Percentiles rank a stretch among this genome's conserved stretches.
phyloP scores from a whole-genome alignment of 2,113 vertebrate genomes.

The Hyperopisus bebe region DNA sequence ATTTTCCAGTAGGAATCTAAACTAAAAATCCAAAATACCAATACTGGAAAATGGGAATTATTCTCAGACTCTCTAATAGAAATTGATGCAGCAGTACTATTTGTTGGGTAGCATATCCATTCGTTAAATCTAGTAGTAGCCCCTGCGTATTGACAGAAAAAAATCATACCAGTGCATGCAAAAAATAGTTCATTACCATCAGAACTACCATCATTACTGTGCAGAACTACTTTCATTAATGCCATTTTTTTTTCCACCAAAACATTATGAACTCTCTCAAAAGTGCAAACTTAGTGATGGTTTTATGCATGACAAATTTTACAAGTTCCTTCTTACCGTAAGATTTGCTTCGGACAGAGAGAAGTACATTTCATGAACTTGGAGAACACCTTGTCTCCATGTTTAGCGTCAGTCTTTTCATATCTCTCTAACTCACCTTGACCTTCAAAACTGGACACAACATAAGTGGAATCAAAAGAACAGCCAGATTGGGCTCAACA shows the following conservation, averaged over 20 bases:
- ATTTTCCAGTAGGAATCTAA: not conserved
- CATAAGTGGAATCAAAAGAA: not conserved
- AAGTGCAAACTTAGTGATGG: not conserved
- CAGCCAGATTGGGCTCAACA: not conserved
- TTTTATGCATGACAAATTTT: not conserved
- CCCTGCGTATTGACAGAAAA: not conserved
- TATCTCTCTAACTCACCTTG: conserved; percentile 59
- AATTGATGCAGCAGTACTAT: not conserved
- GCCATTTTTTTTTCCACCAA: not conserved
- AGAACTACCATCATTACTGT: too few species aligned
- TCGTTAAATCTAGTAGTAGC: not conserved
- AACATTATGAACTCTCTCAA: not conserved
- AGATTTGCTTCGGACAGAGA: conserved; percentile 67
- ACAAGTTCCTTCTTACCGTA: conserved; percentile 52
- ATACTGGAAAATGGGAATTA: not conserved
- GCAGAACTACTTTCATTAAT: not conserved
- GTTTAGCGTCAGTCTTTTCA: conserved; percentile 62
- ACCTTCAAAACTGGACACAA: conserved; percentile 40
- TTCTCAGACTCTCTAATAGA: not conserved
- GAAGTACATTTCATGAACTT: conserved; percentile 77
- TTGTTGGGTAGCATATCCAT: not conserved
- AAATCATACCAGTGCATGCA: not conserved
- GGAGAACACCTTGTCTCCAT: conserved; percentile 60
- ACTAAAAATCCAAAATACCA: not conserved
- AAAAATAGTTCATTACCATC: not conserved